A percentile compares a stretch with the other conserved stretches of the same genome.
These are phyloP conservation scores for Sebastes fasciatus DNA, from an alignment of 2,113 vertebrate species.

Conservation along the genomic window DNA sequence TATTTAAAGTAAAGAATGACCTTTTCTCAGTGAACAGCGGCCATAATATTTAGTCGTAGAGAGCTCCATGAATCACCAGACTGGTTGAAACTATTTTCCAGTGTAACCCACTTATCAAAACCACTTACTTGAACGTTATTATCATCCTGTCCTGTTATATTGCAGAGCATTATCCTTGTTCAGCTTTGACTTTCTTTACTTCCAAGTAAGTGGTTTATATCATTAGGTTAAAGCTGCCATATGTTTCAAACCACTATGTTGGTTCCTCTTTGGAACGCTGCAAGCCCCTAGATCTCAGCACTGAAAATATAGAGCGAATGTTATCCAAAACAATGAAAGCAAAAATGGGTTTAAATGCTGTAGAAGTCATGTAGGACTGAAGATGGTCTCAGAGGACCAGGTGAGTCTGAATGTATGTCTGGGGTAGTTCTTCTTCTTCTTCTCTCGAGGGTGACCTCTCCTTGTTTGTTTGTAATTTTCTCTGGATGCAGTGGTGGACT, in stretches of 20 bases:
- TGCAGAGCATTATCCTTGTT: no score
- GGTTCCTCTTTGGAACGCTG: neutral
- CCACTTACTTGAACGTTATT: neutral
- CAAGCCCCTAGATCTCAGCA: neutral
- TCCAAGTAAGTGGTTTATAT: no score
- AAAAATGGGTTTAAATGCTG: neutral
- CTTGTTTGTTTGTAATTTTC: conserved; percentile 56
- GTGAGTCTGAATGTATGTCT: neutral
- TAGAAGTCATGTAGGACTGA: neutral
- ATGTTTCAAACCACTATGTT: no score
- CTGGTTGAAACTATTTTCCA: neutral
- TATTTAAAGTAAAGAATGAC: no score
- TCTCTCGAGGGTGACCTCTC: conserved; percentile 46
- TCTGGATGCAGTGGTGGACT: conserved; percentile 73
- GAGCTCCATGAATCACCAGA: neutral
- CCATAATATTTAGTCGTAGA: neutral
- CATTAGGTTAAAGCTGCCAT: no score
- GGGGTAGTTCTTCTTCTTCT: neutral
- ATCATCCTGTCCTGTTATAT: no score
- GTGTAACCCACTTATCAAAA: neutral
- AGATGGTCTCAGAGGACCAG: neutral
- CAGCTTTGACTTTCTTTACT: no score
- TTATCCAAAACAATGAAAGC: neutral
- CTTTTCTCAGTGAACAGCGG: no score
- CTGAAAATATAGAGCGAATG: no score